Conservation (phyloP, 2,888 invertebrate species). For the Drosophila paranaensis region DNA sequence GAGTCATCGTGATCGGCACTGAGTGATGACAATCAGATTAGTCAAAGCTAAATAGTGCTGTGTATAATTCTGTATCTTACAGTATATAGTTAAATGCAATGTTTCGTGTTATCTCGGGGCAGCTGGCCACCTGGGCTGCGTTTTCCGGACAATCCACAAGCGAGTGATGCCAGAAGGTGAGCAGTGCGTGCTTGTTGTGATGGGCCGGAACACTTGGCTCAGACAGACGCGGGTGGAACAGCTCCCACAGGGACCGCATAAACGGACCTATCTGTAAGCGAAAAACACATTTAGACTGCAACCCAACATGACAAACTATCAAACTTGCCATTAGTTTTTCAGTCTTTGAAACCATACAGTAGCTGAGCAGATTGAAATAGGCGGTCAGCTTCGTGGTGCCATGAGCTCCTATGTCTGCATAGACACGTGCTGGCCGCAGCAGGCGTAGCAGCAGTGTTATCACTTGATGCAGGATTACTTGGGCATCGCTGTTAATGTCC, state of each 20-base stretch:
- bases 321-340: constrained; percentile 94
- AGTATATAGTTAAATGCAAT: constrained; percentile 98
- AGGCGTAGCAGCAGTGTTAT: constrained; percentile 91
- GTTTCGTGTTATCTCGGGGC: constrained; percentile 95
- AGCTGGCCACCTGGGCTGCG: constrained; percentile 93
- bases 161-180: constrained; percentile 97
- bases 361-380: constrained; percentile 96
- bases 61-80: constrained; percentile 86
- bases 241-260: constrained; percentile 95
- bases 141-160: constrained; percentile 97
- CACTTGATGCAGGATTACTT: constrained; percentile 88
- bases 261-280: constrained; percentile 94
- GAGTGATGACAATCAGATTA: constrained; percentile 9
- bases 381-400: constrained; percentile 96
- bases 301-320: neutral
- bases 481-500: constrained; percentile 87
- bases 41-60: neutral
- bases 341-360: constrained; percentile 94
- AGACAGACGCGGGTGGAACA: constrained; percentile 96
- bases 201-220: constrained; percentile 98
- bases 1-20: constrained; percentile 98
- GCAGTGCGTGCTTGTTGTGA: constrained; percentile 96
- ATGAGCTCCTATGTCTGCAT: constrained; percentile 93
- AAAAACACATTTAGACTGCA: constrained; percentile 8
- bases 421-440: constrained; percentile 92